Evolutionary conservation across 2,888 invertebrate species (phyloP).

Genomic region (Pandemis heparana): DNA sequence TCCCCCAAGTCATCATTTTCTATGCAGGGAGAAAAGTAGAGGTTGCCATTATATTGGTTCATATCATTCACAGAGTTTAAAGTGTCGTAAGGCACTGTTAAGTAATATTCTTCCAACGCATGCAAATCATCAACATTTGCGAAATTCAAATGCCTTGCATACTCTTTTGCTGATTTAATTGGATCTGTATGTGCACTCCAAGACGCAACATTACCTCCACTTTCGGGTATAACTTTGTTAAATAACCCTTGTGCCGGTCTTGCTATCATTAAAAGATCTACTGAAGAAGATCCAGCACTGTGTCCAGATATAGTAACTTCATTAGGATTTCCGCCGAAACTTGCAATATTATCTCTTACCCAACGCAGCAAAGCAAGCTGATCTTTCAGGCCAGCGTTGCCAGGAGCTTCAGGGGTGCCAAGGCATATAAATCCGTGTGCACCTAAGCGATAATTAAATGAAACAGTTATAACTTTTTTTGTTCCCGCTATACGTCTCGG

Average conservation of each 20-base stretch:
- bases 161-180: constrained; percentile 3
- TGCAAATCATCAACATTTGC: neutral
- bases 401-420: constrained; percentile 42
- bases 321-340: constrained; percentile 27
- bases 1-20: constrained; percentile 10
- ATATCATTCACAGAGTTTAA: neutral
- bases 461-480: constrained; percentile 22
- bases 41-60: neutral
- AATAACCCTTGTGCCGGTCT: constrained; percentile 15
- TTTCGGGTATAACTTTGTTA: constrained; percentile 21
- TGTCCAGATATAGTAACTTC: constrained; percentile 26
- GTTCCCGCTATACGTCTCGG: constrained; percentile 19
- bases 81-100: neutral
- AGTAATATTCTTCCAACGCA: constrained; percentile 14
- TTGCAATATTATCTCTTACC: constrained; percentile 24
- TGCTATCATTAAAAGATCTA: constrained; percentile 18
- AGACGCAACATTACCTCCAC: constrained; percentile 7
- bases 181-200: constrained; percentile 34
- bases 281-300: constrained; percentile 22
- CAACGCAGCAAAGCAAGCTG: constrained; percentile 22
- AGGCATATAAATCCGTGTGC: constrained; percentile 41
- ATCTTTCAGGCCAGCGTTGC: constrained; percentile 39
- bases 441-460: constrained; percentile 42
- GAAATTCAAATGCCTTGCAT: constrained; percentile 5
- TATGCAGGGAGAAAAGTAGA: constrained; percentile 6